Evolutionary conservation across 1,140 invertebrate genomes (phyloP).

Genomic region (Sarcophaga peregrina): DNA sequence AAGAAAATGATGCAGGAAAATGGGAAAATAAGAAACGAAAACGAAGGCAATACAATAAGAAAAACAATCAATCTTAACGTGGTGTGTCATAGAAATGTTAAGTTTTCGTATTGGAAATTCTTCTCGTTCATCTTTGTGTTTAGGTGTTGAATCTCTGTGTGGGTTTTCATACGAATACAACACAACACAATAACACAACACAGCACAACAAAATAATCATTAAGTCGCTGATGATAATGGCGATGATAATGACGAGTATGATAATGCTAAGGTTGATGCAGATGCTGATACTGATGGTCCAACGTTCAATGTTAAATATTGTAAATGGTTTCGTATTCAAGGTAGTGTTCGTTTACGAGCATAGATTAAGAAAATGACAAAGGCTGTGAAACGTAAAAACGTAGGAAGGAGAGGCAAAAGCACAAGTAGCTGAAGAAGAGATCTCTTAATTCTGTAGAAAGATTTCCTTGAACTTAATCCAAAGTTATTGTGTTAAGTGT

Average conservation of each 20-base stretch:
- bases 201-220: background rate
- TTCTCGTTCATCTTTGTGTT: too few species aligned
- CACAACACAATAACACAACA: too few species aligned
- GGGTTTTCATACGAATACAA: too few species aligned
- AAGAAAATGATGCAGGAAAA: background rate
- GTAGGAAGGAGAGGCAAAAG: background rate
- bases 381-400: background rate
- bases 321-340: slow-evolving; percentile 16
- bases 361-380: slow-evolving; percentile 15
- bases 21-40: background rate
- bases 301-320: background rate
- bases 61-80: slow-evolving; percentile 39
- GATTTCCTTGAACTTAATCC: slow-evolving; percentile 26
- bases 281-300: too few species aligned
- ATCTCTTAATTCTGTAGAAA: background rate
- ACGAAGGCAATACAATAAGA: background rate
- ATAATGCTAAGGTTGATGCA: too few species aligned
- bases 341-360: background rate
- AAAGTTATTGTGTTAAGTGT: slow-evolving; percentile 27
- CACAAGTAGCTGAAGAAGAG: background rate
- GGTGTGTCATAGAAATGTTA: slow-evolving; percentile 38
- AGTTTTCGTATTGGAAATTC: background rate
- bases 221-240: background rate
- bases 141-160: too few species aligned
- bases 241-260: too few species aligned